A percentile compares a stretch with the other conserved stretches of the same genome.
These are phyloP conservation scores for Caenorhabditis virilis DNA, from an alignment of 2,888 invertebrate species.

Conservation along the genomic window DNA sequence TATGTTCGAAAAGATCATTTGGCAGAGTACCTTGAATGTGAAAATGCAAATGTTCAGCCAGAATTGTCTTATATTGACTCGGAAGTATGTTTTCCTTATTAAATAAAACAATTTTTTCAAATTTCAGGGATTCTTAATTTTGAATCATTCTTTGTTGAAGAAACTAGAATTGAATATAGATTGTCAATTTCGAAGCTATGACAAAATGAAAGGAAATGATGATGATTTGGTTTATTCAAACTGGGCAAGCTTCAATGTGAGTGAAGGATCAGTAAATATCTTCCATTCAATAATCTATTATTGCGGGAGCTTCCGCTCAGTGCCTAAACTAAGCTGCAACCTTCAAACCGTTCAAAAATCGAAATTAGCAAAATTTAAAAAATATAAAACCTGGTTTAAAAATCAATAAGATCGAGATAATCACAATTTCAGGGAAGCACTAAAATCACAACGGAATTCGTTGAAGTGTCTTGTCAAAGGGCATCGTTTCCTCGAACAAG, in stretches of 20 bases:
- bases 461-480: slow-evolving; percentile 51
- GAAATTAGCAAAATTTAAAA: too few relatives aligned
- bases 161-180: slow-evolving; percentile 23
- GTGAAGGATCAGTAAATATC: too few relatives aligned
- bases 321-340: too few relatives aligned
- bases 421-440: slow-evolving; percentile 45
- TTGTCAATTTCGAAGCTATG: slow-evolving; percentile 58
- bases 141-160: slow-evolving; percentile 37
- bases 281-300: too few relatives aligned
- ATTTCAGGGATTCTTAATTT: slow-evolving; percentile 35
- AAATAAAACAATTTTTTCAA: neutral
- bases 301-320: too few relatives aligned
- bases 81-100: slow-evolving; percentile 17
- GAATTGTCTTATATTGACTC: slow-evolving; percentile 49
- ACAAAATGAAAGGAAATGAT: slow-evolving; percentile 48
- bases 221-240: slow-evolving; percentile 37
- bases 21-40: slow-evolving; percentile 41
- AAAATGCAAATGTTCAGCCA: slow-evolving; percentile 48
- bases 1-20: slow-evolving; percentile 45
- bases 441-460: slow-evolving; percentile 50
- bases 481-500: slow-evolving; percentile 36
- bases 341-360: too few relatives aligned
- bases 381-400: too few relatives aligned
- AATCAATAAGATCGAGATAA: too few relatives aligned
- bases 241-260: slow-evolving; percentile 52